These are phyloP conservation scores for Parazoanthus swiftii DNA, from an alignment of 92 coral and sea anemone species.

Conservation along the genomic window DNA sequence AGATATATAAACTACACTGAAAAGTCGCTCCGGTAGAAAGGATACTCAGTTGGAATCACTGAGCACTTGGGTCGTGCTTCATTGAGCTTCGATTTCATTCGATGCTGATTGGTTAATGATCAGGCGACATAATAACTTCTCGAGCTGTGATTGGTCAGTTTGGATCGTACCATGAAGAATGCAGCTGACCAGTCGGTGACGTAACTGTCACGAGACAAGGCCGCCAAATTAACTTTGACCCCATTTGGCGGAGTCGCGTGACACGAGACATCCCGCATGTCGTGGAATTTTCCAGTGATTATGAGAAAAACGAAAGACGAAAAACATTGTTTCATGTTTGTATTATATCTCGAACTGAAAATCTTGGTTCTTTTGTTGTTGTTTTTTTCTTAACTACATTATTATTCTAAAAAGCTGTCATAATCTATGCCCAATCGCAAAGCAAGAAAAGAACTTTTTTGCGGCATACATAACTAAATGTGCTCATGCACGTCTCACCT, in stretches of 20 bases:
- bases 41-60: neutral
- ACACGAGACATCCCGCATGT: neutral
- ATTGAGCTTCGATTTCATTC: slow-evolving; percentile 20
- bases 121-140: neutral
- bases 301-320: neutral
- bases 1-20: neutral
- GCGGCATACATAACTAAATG: no score
- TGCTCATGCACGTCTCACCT: no score
- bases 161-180: slow-evolving; percentile 8
- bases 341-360: neutral
- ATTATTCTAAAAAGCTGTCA: no score
- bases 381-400: no score
- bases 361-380: no score
- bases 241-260: slow-evolving; percentile 6
- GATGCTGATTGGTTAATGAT: slow-evolving; percentile 14
- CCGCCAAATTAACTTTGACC: neutral
- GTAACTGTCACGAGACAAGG: slow-evolving; percentile 33
- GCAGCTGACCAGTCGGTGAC: slow-evolving; percentile 1
- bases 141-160: slow-evolving; percentile 16
- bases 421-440: no score
- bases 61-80: neutral
- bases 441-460: no score
- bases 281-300: neutral
- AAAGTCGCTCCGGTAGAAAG: slow-evolving; percentile 12
- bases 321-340: no score